These are phyloP conservation scores for Anarrhichthys ocellatus DNA, from an alignment of 2,113 vertebrate species.

Conservation along the genomic window DNA sequence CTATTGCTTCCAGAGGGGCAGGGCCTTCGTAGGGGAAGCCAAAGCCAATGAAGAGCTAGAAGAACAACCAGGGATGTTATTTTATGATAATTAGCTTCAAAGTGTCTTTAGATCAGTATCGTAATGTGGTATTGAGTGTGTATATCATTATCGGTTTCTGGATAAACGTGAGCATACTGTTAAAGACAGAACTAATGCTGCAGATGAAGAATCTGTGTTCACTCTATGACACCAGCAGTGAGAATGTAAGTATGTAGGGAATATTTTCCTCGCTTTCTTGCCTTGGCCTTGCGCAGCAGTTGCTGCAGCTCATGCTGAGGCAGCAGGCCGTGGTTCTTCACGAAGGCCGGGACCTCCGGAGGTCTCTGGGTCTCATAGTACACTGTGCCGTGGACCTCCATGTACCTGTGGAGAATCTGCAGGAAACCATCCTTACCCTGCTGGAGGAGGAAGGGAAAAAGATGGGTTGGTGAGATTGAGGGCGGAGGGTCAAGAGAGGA, in stretches of 20 bases:
- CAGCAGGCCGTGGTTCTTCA: slow-evolving; percentile 97
- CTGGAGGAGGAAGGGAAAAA: slow-evolving; percentile 38
- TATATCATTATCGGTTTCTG: not conserved
- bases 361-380: slow-evolving; percentile 97
- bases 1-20: slow-evolving; percentile 95
- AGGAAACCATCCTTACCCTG: slow-evolving; percentile 96
- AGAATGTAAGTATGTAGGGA: not conserved
- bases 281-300: slow-evolving; percentile 94
- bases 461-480: slow-evolving; percentile 19
- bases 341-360: slow-evolving; percentile 93
- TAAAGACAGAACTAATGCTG: not conserved
- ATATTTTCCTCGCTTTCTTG: slow-evolving; percentile 34
- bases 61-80: not conserved
- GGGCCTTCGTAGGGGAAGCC: slow-evolving; percentile 99
- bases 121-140: not conserved
- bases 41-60: slow-evolving; percentile 96
- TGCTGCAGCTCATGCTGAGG: slow-evolving; percentile 97
- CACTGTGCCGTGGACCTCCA: slow-evolving; percentile 97
- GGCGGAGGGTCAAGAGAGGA: not conserved
- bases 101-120: not conserved
- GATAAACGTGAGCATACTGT: not conserved
- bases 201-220: not conserved
- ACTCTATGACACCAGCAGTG: not conserved
- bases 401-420: slow-evolving; percentile 93
- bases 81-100: not conserved